phyloP scores from a whole-genome alignment of 2,113 vertebrate genomes.

The Peromyscus californicus region DNA sequence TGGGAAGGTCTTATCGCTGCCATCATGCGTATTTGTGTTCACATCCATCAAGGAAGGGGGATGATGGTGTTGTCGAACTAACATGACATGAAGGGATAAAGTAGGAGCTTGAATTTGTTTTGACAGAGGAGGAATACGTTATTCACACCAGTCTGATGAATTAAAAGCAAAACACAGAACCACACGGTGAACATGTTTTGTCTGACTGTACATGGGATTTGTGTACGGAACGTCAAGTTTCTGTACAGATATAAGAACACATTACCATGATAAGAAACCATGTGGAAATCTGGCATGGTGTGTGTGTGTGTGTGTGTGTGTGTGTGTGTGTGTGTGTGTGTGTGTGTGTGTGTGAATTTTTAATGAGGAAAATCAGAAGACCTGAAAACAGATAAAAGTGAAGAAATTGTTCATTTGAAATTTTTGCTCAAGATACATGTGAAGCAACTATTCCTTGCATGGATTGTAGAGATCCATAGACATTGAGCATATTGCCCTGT shows the following conservation, averaged over 20 bases:
- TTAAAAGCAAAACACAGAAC: conserved; percentile 7
- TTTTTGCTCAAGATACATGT: conserved; percentile 13
- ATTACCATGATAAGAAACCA: conserved; percentile 32
- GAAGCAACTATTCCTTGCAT: neutral
- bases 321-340: no score
- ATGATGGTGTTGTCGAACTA: rapidly evolving
- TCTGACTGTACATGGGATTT: conserved; percentile 39
- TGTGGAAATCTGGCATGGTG: neutral
- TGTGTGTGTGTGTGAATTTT: neutral
- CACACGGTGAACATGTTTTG: neutral
- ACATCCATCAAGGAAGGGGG: neutral
- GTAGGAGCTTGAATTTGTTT: conserved; percentile 28
- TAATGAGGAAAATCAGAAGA: conserved; percentile 64
- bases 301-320: neutral
- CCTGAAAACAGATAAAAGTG: neutral
- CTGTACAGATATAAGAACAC: conserved; percentile 1
- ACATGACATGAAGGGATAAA: neutral
- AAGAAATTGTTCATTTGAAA: conserved; percentile 39
- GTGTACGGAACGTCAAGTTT: conserved; percentile 6
- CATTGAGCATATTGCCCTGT: neutral
- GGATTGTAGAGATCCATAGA: neutral
- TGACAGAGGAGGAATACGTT: neutral
- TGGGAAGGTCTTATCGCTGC: neutral
- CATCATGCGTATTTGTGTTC: neutral
- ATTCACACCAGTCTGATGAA: conserved; percentile 14